Evolutionary conservation across 1,140 invertebrate genomes (phyloP).

Genomic region (Scaptomyza graminum): DNA sequence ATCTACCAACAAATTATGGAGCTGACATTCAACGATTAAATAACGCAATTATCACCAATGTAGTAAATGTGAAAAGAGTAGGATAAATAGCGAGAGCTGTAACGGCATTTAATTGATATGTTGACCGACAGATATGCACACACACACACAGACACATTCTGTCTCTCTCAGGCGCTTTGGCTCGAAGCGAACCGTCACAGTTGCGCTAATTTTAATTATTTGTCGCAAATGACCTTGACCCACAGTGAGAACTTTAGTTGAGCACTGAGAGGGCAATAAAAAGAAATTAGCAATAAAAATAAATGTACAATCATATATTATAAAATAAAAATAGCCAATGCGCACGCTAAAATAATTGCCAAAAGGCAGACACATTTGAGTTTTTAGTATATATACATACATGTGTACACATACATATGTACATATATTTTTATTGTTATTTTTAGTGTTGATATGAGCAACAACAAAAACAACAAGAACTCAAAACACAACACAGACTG

Average conservation of each 20-base stretch:
- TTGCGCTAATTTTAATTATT: conserved; percentile 31
- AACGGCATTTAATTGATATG: conserved; percentile 24
- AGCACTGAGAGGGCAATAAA: neutral
- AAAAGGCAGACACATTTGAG: conserved; percentile 19
- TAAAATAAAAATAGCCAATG: conserved; percentile 47
- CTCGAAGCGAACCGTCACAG: conserved; percentile 3
- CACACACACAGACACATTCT: neutral
- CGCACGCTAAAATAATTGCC: conserved; percentile 15
- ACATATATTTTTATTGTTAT: conserved; percentile 58
- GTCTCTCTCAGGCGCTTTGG: neutral
- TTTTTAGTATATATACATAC: conserved; percentile 4
- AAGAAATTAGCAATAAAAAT: conserved; percentile 35
- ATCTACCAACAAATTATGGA: conserved; percentile 24
- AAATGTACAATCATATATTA: conserved; percentile 35
- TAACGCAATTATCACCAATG: conserved; percentile 31
- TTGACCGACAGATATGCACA: conserved; percentile 17
- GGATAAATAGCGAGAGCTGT: conserved; percentile 1
- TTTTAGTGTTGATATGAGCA: conserved; percentile 47
- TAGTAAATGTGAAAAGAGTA: neutral
- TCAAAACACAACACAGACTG: conserved; percentile 52
- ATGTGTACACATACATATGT: conserved; percentile 40
- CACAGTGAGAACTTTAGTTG: conserved; percentile 21
- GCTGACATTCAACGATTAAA: conserved; percentile 17
- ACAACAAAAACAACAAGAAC: conserved; percentile 3
- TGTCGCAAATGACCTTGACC: conserved; percentile 57